Conservation (phyloP, 92 coral and sea anemone species). For the Paragorgia papillata region DNA sequence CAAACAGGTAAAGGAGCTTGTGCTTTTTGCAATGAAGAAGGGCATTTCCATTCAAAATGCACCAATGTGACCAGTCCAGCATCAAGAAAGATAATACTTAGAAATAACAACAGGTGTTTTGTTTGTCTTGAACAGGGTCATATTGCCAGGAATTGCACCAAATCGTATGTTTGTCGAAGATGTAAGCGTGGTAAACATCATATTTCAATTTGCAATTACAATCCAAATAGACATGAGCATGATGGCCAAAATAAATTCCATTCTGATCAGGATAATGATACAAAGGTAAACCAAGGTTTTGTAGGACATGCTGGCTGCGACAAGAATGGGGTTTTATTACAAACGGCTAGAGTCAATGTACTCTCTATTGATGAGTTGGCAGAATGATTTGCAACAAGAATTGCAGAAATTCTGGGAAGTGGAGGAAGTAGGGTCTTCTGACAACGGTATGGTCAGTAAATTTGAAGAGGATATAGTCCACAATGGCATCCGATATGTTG, state of each 20-base stretch:
- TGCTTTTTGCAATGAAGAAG: not conserved
- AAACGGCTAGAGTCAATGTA: too few relatives aligned
- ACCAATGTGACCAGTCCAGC: not conserved
- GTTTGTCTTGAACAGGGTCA: not conserved
- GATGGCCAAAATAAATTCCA: too few relatives aligned
- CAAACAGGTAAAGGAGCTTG: not conserved
- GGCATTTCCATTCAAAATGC: slow-evolving; percentile 3
- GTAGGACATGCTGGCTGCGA: too few relatives aligned
- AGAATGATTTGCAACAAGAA: not conserved
- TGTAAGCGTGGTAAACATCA: slow-evolving; percentile 9
- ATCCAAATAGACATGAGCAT: too few relatives aligned
- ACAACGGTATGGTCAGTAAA: not conserved
- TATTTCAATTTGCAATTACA: slow-evolving; percentile 5
- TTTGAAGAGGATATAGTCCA: slow-evolving; percentile 14
- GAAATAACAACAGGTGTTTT: not conserved
- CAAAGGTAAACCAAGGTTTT: too few relatives aligned
- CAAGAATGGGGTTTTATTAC: too few relatives aligned
- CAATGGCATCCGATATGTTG: slow-evolving; percentile 8
- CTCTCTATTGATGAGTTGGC: too few relatives aligned
- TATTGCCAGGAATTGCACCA: slow-evolving; percentile 9
- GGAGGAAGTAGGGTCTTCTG: not conserved
- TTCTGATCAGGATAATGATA: too few relatives aligned
- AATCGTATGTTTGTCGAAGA: slow-evolving; percentile 4
- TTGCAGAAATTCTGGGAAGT: slow-evolving; percentile 11
- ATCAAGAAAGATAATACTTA: not conserved